These are phyloP conservation scores for Drosophila teissieri DNA, from an alignment of 1,140 invertebrate species.

Conservation along the genomic window DNA sequence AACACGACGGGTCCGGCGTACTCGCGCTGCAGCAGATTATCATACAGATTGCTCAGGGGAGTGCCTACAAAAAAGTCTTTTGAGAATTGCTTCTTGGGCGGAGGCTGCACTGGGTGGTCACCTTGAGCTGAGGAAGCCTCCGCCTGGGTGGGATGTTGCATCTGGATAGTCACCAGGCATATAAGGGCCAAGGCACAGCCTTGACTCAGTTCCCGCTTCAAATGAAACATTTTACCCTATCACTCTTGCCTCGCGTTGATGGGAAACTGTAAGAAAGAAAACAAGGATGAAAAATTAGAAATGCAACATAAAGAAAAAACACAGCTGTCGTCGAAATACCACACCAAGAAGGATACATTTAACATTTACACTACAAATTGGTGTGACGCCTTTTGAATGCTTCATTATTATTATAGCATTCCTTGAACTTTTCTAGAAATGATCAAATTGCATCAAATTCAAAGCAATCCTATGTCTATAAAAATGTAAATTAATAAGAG, in stretches of 20 bases:
- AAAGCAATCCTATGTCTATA: too few relatives aligned
- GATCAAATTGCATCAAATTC: too few relatives aligned
- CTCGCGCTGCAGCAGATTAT: constrained; percentile 80
- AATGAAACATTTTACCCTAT: constrained; percentile 37
- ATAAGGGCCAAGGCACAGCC: constrained; percentile 52
- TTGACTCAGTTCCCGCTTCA: constrained; percentile 46
- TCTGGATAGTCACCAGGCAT: constrained; percentile 31
- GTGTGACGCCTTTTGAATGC: too few relatives aligned
- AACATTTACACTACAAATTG: too few relatives aligned
- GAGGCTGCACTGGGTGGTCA: not conserved
- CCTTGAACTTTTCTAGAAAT: too few relatives aligned
- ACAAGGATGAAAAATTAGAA: constrained; percentile 5
- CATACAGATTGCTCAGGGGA: constrained; percentile 72
- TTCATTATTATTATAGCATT: too few relatives aligned
- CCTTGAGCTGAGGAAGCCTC: constrained; percentile 51
- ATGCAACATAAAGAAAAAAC: not conserved
- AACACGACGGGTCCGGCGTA: constrained; percentile 80
- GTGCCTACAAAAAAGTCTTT: constrained; percentile 32
- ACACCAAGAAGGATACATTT: not conserved
- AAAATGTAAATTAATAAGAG: too few relatives aligned
- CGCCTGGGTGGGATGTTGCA: constrained; percentile 43
- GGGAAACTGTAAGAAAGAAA: constrained; percentile 23
- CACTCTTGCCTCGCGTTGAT: constrained; percentile 1
- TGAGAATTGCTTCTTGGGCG: not conserved
- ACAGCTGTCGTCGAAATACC: not conserved